Evolutionary conservation across 2,888 invertebrate genomes (phyloP).

Genomic region (Chaetogeoica ovagalla): DNA sequence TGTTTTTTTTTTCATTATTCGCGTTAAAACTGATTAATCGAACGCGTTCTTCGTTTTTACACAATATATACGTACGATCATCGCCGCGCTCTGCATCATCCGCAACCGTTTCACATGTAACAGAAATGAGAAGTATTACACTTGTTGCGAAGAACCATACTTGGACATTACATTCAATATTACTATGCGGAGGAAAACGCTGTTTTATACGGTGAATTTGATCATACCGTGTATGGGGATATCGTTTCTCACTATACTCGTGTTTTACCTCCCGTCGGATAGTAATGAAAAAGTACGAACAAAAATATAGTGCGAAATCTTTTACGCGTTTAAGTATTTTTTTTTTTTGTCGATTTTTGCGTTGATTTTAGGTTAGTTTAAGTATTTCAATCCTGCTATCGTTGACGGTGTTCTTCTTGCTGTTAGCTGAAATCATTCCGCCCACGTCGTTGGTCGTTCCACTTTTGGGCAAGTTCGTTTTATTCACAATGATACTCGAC

Average conservation of each 20-base stretch:
- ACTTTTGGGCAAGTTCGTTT: conserved; percentile 88
- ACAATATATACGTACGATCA: no score
- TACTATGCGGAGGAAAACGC: conserved; percentile 91
- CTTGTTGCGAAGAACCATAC: conserved; percentile 96
- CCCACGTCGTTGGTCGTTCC: conserved; percentile 92
- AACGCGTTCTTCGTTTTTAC: neutral
- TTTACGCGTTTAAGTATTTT: no score
- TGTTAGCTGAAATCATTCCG: conserved; percentile 84
- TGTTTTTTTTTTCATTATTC: no score
- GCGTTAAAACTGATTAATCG: neutral
- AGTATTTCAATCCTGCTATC: conserved; percentile 93
- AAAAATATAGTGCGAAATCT: no score
- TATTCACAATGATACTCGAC: conserved; percentile 94
- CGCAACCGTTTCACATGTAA: neutral
- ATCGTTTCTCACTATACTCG: conserved; percentile 93
- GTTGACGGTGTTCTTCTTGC: conserved; percentile 93
- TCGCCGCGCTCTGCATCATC: neutral
- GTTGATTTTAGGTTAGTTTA: conserved; percentile 76
- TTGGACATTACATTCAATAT: conserved; percentile 97
- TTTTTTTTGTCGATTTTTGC: neutral
- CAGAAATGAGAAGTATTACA: conserved; percentile 91
- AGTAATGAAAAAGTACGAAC: conserved; percentile 87
- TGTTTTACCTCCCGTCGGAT: conserved; percentile 96
- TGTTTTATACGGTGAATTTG: conserved; percentile 95
- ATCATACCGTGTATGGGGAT: conserved; percentile 97